Evolutionary conservation across 37 sponge, comb jelly and placozoan genomes (phyloP).

Genomic region (Ephydatia muelleri): DNA sequence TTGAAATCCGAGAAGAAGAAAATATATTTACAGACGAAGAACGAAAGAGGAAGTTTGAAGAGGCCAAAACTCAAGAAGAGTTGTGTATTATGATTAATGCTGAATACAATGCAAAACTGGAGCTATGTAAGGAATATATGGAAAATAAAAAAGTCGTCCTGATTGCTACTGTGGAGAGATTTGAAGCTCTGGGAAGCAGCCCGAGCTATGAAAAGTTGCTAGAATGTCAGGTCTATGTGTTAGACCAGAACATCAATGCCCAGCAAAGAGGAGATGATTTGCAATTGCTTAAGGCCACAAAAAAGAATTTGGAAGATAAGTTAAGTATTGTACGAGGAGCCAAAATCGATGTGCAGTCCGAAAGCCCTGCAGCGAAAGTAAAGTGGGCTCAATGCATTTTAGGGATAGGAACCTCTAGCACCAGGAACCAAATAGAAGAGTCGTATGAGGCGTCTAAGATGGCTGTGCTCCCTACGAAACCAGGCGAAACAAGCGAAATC

Average conservation of each 20-base stretch:
- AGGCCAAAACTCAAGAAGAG: constrained; percentile 25
- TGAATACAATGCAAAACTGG: neutral
- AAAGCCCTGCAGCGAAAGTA: no score
- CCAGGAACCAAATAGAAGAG: no score
- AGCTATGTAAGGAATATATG: constrained; percentile 1
- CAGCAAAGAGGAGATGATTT: no score
- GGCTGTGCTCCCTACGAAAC: no score
- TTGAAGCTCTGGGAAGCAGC: constrained; percentile 18
- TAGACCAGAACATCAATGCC: constrained; percentile 13
- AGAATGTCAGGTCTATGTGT: constrained; percentile 15
- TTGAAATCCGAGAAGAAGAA: constrained; percentile 8
- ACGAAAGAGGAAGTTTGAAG: constrained; percentile 16
- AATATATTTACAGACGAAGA: neutral
- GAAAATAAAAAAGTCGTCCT: constrained; percentile 4
- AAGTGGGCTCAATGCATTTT: no score
- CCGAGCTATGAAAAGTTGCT: constrained; percentile 28
- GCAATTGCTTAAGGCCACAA: no score
- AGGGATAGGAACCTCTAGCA: no score
- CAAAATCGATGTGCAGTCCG: no score
- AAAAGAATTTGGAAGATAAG: no score
- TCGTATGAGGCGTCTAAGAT: no score
- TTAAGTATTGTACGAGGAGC: no score
- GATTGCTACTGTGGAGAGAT: constrained; percentile 1
- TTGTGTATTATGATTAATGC: neutral
- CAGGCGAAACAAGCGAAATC: no score